Conservation (phyloP, 2,797 vertebrate genomes). For the Hirundo rustica region DNA sequence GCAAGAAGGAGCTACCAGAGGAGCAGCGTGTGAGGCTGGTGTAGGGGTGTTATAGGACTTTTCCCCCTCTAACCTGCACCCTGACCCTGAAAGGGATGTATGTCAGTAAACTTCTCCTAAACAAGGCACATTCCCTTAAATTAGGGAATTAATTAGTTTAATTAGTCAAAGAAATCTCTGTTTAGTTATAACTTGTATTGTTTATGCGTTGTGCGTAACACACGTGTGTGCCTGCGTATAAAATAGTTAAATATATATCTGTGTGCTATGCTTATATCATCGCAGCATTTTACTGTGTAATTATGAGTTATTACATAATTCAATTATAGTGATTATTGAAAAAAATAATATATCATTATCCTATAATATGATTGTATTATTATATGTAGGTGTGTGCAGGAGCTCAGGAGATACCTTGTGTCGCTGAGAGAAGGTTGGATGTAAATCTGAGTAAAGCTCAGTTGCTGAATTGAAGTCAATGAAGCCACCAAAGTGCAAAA, state of each 20-base stretch:
- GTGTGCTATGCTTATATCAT: neutral
- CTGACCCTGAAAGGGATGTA: neutral
- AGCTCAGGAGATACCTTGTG: neutral
- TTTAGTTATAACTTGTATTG: neutral
- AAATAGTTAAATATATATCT: neutral
- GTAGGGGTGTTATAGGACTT: neutral
- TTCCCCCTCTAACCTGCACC: neutral
- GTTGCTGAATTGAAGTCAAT: neutral
- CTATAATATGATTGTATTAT: neutral
- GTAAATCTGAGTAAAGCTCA: neutral
- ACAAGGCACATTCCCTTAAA: neutral
- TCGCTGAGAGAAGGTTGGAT: neutral
- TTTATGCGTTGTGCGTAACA: neutral
- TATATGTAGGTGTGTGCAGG: neutral
- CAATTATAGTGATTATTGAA: neutral
- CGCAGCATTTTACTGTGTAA: neutral
- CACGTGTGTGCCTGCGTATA: neutral
- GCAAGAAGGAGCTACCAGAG: neutral
- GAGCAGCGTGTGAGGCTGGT: neutral
- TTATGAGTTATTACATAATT: neutral
- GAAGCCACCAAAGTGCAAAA: neutral
- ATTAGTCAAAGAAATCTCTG: neutral
- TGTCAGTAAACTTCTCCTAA: neutral
- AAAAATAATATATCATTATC: neutral
- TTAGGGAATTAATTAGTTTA: neutral